Percentiles rank a stretch among this genome's conserved stretches.
These are phyloP conservation scores for Siniperca chuatsi DNA, from an alignment of 2,113 vertebrate genomes.

Conservation along the genomic window DNA sequence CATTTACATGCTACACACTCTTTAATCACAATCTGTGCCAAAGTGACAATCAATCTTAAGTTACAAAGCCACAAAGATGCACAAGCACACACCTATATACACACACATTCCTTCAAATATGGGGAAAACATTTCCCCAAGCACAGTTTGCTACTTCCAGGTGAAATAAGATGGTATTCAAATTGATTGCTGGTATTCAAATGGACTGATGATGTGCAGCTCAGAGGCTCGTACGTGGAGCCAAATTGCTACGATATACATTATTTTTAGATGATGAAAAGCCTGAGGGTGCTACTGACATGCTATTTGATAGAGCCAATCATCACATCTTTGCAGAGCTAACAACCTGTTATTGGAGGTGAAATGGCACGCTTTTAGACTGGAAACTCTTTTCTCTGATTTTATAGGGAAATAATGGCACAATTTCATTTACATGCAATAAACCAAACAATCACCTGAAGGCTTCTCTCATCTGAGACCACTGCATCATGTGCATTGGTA, in stretches of 20 bases:
- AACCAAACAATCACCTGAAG: constrained; percentile 25
- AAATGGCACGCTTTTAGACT: background rate
- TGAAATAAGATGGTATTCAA: constrained; percentile 33
- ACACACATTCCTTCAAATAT: constrained; percentile 25
- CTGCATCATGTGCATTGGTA: background rate
- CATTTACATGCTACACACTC: constrained; percentile 16
- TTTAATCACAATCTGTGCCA: constrained; percentile 46
- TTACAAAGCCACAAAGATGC: constrained; percentile 19
- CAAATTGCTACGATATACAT: constrained; percentile 6
- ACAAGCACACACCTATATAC: background rate
- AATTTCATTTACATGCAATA: constrained; percentile 23
- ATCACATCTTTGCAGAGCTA: background rate
- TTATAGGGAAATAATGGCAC: constrained; percentile 23
- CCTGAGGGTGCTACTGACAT: background rate
- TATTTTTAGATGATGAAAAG: background rate
- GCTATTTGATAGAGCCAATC: constrained; percentile 23
- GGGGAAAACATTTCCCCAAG: background rate
- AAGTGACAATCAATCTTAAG: constrained; percentile 56
- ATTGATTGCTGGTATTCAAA: constrained; percentile 27
- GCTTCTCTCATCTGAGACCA: background rate
- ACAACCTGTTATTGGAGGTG: constrained; percentile 28
- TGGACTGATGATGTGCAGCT: constrained; percentile 27
- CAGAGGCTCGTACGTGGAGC: background rate
- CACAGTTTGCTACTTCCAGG: constrained; percentile 36
- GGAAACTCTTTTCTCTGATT: background rate